A percentile compares a stretch with the other conserved stretches of the same genome.
Conservation (phyloP, 1,140 invertebrate genomes). For the Sitodiplosis mosellana region DNA sequence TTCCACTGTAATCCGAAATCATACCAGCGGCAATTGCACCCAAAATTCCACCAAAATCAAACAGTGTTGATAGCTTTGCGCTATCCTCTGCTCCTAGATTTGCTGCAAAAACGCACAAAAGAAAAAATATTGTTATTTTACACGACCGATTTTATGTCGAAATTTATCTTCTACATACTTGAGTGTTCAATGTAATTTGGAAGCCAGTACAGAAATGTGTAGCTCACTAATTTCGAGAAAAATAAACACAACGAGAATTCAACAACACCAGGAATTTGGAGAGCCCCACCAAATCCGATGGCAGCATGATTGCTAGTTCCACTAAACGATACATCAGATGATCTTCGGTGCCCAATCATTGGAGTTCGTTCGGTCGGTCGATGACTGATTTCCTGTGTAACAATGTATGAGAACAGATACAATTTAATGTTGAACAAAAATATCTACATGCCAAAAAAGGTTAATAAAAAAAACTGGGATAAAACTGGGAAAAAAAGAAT, state of each 20-base stretch:
- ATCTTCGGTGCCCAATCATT: slow-evolving; percentile 14
- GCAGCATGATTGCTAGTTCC: slow-evolving; percentile 29
- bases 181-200: slow-evolving; percentile 73
- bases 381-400: slow-evolving; percentile 26
- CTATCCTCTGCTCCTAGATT: slow-evolving; percentile 46
- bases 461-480: not conserved
- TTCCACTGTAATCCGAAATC: slow-evolving; percentile 64
- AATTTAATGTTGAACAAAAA: not conserved
- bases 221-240: slow-evolving; percentile 94
- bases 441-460: not conserved
- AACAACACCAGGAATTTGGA: slow-evolving; percentile 78
- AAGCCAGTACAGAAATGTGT: slow-evolving; percentile 94
- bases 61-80: slow-evolving; percentile 72
- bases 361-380: slow-evolving; percentile 26
- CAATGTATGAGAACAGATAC: not conserved
- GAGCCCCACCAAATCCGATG: slow-evolving; percentile 58
- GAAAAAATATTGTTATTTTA: not conserved
- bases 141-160: not conserved
- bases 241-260: slow-evolving; percentile 90
- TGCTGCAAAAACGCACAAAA: slow-evolving; percentile 37
- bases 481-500: not conserved
- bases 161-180: slow-evolving; percentile 39
- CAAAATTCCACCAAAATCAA: slow-evolving; percentile 77
- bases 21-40: slow-evolving; percentile 80
- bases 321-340: not conserved